Base-by-base conservation (phyloP, 2,113 vertebrate species). In the Heterotilapia buettikoferi region DNA sequence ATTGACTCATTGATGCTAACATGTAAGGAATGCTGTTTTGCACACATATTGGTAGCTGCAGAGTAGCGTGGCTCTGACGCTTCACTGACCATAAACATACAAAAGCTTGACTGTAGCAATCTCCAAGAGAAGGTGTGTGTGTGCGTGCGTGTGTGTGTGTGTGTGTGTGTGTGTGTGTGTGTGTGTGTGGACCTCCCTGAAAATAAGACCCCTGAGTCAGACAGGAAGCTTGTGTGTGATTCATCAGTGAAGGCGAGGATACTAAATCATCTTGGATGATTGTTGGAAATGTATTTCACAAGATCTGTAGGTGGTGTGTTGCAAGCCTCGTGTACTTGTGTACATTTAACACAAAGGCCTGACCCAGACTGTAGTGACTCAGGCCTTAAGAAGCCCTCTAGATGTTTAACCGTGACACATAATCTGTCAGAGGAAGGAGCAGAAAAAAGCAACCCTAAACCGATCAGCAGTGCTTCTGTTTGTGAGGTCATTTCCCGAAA, bases 401-500 rank as follows among this genome's bases (percentile, higher is more conserved):
- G 86, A 92, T 92, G 79, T 89, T 88, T 47, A 73, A 71, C 5
- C 2, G 0, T 83, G 82, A 89, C 79, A 54, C 54, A 80, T 24
- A 2, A 71, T 68, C 78, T n/a, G 31, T 43, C 31, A 61, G 52
- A 66, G 63, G 33, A 87, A 52, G 19, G 53, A 80, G 56, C 13
- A 82, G 54, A 84, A 90, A 84, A 81, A 40, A 40, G 80, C 61
- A 90, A 85, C 14, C 81, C 86, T 84, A 85, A 90, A 80, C 73
- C 26, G 54, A 88, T 59, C 57, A 88, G 79, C 53, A 63, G 43
- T 50, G 85, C 86, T 93, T 92, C 92, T 94, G 89, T 93, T 88
- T 57, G 26, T 92, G 88, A 93, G 81, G 79, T 92, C 14, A 92
- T 82, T 95, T 95, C 83, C 85, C 21, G 6, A 93, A 94, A 94